Evolutionary conservation across 2,888 invertebrate species (phyloP), one percentile per base, ranked within the genome.

Genomic region (Blomia tropicalis): DNA sequence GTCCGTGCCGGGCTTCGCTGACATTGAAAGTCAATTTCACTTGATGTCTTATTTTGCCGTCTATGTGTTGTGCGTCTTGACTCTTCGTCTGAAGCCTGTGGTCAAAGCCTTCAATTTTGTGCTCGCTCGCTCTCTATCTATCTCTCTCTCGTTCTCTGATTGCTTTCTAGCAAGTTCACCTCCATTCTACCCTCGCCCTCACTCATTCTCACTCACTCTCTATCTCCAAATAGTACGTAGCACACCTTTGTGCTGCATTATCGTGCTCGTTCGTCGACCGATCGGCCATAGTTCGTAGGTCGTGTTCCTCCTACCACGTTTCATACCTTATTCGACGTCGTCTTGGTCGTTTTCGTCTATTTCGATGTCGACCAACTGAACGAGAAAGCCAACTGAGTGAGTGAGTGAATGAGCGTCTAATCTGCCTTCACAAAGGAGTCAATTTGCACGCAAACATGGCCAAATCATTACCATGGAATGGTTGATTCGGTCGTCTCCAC

Each of bases 351-450:
- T n/a, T 47, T 27, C 51, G 51, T 47, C 51, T 47, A 47, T 14
- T 47, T 19, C 27, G 17, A 17, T 47, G 11, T n/a, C 11, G 51
- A 27, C 51, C 14, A 41, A n/a, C n/a, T 41, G 41, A n/a, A 14
- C n/a, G n/a, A n/a, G n/a, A n/a, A n/a, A n/a, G n/a, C n/a, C n/a
- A n/a, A n/a, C n/a, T n/a, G 14, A 41, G 41, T 41, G 14, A 41
- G 41, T 41, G 14, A 41, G 41, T n/a, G n/a, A n/a, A n/a, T 41
- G 14, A 17, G 41, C 41, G 14, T 47, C 36, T 22, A 47, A 22
- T 47, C 51, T 47, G 51, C 22, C 51, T 41, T 47, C 27, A 47
- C 51, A 47, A 47, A 47, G 51, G 51, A 47, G 51, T 47, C 51
- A 47, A 47, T 47, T 47, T 47, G 51, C 51, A 47, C 51, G 51